Conservation (phyloP, 2,888 invertebrate species). For the Hypolimnas misippus region DNA sequence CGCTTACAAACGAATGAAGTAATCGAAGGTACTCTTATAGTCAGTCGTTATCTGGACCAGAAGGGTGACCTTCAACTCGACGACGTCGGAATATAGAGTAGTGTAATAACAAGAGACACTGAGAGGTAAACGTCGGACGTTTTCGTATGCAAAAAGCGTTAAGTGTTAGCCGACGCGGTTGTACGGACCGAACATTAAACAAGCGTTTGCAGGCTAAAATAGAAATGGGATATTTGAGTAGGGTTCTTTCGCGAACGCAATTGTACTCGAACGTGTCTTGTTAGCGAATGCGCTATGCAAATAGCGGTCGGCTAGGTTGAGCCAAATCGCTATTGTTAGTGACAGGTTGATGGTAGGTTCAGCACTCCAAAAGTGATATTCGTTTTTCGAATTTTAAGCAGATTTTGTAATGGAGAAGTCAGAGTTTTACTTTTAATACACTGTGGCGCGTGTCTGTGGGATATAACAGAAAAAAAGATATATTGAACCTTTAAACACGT, state of each 20-base stretch:
- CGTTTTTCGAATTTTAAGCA: constrained; percentile 36
- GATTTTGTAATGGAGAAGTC: constrained; percentile 27
- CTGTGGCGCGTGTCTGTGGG: background rate
- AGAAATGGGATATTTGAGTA: constrained; percentile 83
- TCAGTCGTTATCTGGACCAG: constrained; percentile 71
- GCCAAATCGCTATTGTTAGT: constrained; percentile 56
- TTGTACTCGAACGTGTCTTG: constrained; percentile 82
- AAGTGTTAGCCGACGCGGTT: constrained; percentile 82
- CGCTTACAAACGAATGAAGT: constrained; percentile 29
- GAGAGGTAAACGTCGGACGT: constrained; percentile 70
- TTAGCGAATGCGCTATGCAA: constrained; percentile 81
- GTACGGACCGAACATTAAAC: constrained; percentile 83
- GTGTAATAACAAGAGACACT: constrained; percentile 78
- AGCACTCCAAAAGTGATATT: constrained; percentile 36
- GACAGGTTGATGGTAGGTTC: constrained; percentile 46
- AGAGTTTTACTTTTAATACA: constrained; percentile 9
- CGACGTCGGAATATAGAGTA: constrained; percentile 75
- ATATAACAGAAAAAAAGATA: background rate
- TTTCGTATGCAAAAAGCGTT: constrained; percentile 84
- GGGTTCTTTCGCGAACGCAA: constrained; percentile 83
- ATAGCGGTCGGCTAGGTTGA: constrained; percentile 57
- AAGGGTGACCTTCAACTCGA: constrained; percentile 76
- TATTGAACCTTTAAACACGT: too few relatives aligned
- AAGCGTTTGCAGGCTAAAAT: constrained; percentile 79
- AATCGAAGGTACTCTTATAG: constrained; percentile 40